Base-by-base conservation (phyloP, 2,113 vertebrate species). In the Lethenteron camtschaticum region DNA sequence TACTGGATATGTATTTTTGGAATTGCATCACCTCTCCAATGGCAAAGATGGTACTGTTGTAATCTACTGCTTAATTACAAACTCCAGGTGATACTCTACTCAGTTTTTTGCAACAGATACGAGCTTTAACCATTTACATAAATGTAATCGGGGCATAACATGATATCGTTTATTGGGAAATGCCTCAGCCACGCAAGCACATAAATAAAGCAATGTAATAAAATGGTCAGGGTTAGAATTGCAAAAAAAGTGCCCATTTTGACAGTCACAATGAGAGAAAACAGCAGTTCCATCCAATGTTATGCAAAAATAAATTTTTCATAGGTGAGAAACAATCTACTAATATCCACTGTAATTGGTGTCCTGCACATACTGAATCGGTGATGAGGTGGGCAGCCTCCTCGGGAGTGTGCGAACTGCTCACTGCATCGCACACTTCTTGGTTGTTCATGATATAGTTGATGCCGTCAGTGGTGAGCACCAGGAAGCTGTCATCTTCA, bases 371-470 rank as follows among this genome's bases (percentile, higher is more conserved):
- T 71, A 71, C 73, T 56, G 71, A 70, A 57, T 74, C 73, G 57
- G 63, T 74, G 41, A 74, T 66, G 57, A 71, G 12, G 14, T 10
- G 56, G 20, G 73, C 72, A 69, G 73, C 73, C 68, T 74, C 73
- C 8, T 18, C n/a, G 12, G 73, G 69, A 12, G 68, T 69, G 14
- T 71, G 72, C 24, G 70, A 74, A 20, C 70, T 73, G 57, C 71
- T 71, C 13, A 73, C 69, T 16, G 71, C 58, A n/a, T 74, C 73
- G 68, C 72, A 74, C 69, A 71, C 70, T 57, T 74, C 73, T 68
- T 74, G 72, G 11, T 60, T 57, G 12, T 71, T 70, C 70, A 74
- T 71, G 24, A 73, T 70, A 11, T 18, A 68, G 66, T 70, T 74
- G 56, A 74, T 70, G 2, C 73, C 73, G 57, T 74, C 73, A 10